Evolutionary conservation across 2,888 invertebrate species (phyloP).

Genomic region (Aleiodes testaceus): DNA sequence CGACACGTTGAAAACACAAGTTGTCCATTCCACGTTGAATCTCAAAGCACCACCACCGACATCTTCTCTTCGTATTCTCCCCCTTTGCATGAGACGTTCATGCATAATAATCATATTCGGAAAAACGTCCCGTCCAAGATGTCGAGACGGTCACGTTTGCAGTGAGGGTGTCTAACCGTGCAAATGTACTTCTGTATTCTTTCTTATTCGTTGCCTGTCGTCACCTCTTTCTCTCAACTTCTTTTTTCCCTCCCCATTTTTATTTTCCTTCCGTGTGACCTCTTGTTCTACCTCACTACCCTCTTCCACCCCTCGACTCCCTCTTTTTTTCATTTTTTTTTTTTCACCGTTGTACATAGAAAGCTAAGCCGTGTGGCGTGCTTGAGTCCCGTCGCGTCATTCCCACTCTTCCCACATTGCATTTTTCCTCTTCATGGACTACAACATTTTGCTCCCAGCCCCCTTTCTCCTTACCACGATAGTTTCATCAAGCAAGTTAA

Average conservation of each 20-base stretch:
- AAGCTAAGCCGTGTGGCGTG: conserved; percentile 17
- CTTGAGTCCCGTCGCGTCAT: neutral
- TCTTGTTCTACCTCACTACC: conserved; percentile 9
- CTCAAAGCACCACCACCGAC: neutral
- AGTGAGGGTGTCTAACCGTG: conserved; percentile 2
- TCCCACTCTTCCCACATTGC: neutral
- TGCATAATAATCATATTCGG: conserved; percentile 26
- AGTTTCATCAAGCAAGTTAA: conserved; percentile 35
- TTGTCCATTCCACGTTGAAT: neutral
- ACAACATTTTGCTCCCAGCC: neutral
- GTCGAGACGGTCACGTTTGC: conserved; percentile 12
- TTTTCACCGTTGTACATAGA: neutral
- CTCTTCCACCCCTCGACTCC: neutral
- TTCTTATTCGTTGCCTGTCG: conserved; percentile 8
- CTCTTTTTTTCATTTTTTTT: neutral
- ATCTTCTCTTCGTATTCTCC: neutral
- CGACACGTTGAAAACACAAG: conserved; percentile 18
- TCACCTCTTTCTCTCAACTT: neutral
- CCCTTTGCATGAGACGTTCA: neutral
- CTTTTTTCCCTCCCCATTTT: too few relatives aligned
- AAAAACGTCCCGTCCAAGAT: conserved; percentile 23
- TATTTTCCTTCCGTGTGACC: neutral
- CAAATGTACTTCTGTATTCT: conserved; percentile 7
- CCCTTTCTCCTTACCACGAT: conserved; percentile 14
- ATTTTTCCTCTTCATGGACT: neutral